A percentile compares a stretch with the other conserved stretches of the same genome.
Conservation (phyloP, 53 echinoderm and acorn worm species). For the Actinopyga echinites region DNA sequence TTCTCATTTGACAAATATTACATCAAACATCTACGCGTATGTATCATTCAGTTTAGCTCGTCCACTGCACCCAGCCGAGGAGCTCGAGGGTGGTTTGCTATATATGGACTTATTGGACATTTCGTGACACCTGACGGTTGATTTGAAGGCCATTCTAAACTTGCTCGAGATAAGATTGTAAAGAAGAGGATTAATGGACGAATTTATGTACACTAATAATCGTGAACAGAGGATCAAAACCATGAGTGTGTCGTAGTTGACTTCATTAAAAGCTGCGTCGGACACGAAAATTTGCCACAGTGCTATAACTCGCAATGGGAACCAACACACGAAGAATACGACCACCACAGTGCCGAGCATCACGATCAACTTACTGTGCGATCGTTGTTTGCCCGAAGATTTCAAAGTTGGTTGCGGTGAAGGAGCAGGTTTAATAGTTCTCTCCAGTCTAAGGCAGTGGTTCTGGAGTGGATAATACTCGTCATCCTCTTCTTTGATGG, state of each 20-base stretch:
- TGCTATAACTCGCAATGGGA: slow-evolving; percentile 69
- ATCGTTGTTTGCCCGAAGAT: slow-evolving; percentile 34
- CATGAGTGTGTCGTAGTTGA: slow-evolving; percentile 45
- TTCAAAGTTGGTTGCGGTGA: neutral
- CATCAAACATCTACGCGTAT: too few relatives aligned
- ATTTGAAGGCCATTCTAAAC: slow-evolving; percentile 77
- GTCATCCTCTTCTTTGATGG: slow-evolving; percentile 10
- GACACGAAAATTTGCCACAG: slow-evolving; percentile 66
- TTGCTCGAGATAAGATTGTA: slow-evolving; percentile 88
- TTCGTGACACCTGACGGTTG: slow-evolving; percentile 62
- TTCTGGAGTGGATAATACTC: slow-evolving; percentile 2
- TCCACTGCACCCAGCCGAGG: neutral
- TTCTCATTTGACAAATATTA: too few relatives aligned
- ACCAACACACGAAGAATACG: slow-evolving; percentile 86
- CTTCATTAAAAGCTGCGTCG: slow-evolving; percentile 4
- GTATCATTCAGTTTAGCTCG: neutral
- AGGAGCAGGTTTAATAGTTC: neutral
- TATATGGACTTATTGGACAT: slow-evolving; percentile 1
- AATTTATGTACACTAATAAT: slow-evolving; percentile 82
- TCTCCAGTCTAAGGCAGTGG: neutral
- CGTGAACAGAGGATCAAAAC: slow-evolving; percentile 56
- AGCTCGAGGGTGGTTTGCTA: slow-evolving; percentile 8
- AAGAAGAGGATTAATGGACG: slow-evolving; percentile 83
- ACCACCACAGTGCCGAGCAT: slow-evolving; percentile 83
- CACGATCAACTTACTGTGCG: slow-evolving; percentile 70